phyloP scores from a whole-genome alignment of 2,888 invertebrate species.

The Campoplex nolae region DNA sequence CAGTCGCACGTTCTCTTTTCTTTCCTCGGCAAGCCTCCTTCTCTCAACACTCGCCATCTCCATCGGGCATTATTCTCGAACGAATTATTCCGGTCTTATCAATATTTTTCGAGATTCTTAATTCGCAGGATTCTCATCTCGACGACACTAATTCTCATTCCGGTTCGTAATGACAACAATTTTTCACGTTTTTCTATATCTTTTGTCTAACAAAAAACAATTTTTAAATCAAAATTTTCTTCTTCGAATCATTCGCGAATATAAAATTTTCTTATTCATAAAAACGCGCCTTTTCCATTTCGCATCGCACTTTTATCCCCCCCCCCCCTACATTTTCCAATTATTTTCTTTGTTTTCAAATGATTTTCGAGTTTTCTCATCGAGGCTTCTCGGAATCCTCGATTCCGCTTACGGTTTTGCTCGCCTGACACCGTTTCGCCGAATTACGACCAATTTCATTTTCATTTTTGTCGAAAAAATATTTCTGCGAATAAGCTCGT shows the following conservation, averaged over 20 bases:
- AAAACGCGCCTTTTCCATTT: slow-evolving; percentile 81
- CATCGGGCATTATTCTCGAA: background rate
- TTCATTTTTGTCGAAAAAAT: background rate
- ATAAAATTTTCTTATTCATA: too few species aligned
- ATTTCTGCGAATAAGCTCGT: too few species aligned
- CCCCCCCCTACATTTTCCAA: background rate
- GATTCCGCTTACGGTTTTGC: too few species aligned
- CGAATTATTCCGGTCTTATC: background rate
- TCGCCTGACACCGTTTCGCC: background rate
- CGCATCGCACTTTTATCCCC: slow-evolving; percentile 80
- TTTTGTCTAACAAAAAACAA: background rate
- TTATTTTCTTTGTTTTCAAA: background rate
- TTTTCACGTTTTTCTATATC: too few species aligned
- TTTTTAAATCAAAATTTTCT: too few species aligned
- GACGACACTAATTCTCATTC: background rate
- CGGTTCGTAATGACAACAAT: background rate
- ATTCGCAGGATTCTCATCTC: background rate
- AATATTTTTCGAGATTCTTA: too few species aligned
- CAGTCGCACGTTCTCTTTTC: slow-evolving; percentile 52
- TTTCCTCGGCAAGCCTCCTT: background rate
- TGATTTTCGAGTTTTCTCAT: background rate
- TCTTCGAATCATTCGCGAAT: too few species aligned
- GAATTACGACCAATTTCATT: background rate
- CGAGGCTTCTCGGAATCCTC: background rate
- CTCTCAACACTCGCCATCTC: background rate